Conservation (phyloP, 2,888 invertebrate genomes). For the Euproctis similis region DNA sequence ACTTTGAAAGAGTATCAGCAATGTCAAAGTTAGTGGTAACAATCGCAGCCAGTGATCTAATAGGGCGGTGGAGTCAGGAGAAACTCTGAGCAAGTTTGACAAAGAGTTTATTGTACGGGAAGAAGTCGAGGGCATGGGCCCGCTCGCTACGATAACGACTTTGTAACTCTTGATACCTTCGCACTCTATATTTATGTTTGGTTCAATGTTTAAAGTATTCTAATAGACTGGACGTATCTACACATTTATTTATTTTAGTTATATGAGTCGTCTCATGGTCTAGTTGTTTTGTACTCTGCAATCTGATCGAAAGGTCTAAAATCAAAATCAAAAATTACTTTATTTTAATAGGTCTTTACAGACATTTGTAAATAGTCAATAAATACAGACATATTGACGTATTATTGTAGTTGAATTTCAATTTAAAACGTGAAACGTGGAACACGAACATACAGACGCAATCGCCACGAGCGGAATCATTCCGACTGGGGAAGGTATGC, state of each 20-base stretch:
- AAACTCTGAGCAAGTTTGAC: constrained; percentile 44
- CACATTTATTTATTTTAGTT: constrained; percentile 12
- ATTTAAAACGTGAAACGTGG: no score
- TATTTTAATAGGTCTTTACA: no score
- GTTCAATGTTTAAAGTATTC: constrained; percentile 11
- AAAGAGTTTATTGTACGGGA: constrained; percentile 65
- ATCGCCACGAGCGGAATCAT: no score
- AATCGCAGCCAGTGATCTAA: constrained; percentile 56
- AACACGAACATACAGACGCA: no score
- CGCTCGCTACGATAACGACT: constrained; percentile 55
- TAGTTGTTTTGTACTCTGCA: no score
- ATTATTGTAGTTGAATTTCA: no score
- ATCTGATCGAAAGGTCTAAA: no score
- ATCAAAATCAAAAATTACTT: no score
- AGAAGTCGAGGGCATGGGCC: constrained; percentile 32
- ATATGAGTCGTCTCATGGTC: no score
- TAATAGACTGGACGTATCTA: constrained; percentile 19
- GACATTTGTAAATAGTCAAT: no score
- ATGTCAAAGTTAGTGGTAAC: constrained; percentile 37
- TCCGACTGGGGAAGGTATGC: no score
- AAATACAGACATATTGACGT: no score
- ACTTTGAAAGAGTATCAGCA: constrained; percentile 21
- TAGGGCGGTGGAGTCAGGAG: constrained; percentile 19
- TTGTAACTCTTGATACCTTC: constrained; percentile 37
- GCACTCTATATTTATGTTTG: constrained; percentile 7